Percentiles rank a stretch among this genome's conserved stretches.
Evolutionary conservation across 2,113 vertebrate species (phyloP).

Genomic region (Martes martes): DNA sequence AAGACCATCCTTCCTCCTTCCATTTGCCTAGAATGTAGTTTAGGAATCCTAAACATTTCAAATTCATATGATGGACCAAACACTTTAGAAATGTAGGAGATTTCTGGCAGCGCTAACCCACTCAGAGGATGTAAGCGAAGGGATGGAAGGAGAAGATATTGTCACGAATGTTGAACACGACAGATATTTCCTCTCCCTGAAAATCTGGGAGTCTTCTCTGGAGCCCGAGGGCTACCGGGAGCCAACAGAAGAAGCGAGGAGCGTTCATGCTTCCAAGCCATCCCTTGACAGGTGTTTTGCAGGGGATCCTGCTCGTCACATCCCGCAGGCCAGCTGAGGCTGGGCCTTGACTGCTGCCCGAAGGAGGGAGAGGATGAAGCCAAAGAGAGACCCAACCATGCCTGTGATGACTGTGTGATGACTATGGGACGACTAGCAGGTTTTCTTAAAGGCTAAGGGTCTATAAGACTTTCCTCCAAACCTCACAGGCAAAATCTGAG

Average conservation of each 20-base stretch:
- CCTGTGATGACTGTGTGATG: accelerated
- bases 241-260: neutral
- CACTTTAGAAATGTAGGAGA: neutral
- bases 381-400: neutral
- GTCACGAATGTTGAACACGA: neutral
- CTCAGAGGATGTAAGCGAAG: neutral
- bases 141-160: neutral
- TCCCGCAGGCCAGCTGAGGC: neutral
- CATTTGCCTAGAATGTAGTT: neutral
- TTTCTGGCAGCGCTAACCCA: neutral
- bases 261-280: accelerated
- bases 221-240: neutral
- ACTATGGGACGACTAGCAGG: neutral
- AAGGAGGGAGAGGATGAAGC: neutral
- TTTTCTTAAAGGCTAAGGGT: neutral
- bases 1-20: neutral
- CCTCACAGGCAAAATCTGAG: neutral
- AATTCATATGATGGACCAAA: neutral
- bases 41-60: neutral
- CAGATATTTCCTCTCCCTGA: neutral
- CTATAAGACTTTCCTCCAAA: neutral
- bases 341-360: accelerated
- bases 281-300: neutral
- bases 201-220: neutral
- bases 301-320: neutral